phyloP scores from a whole-genome alignment of 2,888 invertebrate species.

The Andrena bicolor region DNA sequence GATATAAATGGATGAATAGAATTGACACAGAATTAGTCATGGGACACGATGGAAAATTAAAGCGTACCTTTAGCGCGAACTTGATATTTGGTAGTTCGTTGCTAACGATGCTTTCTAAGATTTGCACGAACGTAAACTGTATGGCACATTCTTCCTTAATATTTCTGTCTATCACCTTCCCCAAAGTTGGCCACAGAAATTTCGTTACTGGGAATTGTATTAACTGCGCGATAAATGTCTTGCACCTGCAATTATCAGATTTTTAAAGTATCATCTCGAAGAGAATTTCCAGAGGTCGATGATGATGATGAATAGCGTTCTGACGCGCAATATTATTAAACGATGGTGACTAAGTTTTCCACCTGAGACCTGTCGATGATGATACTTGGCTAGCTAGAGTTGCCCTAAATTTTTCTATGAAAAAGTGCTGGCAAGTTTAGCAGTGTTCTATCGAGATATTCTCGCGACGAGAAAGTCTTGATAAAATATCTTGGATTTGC shows the following conservation, averaged over 20 bases:
- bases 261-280: constrained; percentile 28
- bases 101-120: constrained; percentile 78
- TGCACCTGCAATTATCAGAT: constrained; percentile 75
- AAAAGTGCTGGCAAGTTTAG: constrained; percentile 13
- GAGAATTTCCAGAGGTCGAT: constrained; percentile 73
- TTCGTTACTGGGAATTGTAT: constrained; percentile 80
- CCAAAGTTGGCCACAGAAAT: constrained; percentile 80
- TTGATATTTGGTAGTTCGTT: constrained; percentile 79
- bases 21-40: background rate
- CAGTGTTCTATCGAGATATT: constrained; percentile 5
- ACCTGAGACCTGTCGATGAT: constrained; percentile 84
- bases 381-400: constrained; percentile 82
- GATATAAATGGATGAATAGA: constrained; percentile 21
- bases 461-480: constrained; percentile 6
- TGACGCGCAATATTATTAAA: constrained; percentile 67
- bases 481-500: constrained; percentile 14
- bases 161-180: constrained; percentile 75
- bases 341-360: constrained; percentile 83
- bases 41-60: background rate
- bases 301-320: constrained; percentile 77
- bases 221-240: constrained; percentile 78
- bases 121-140: constrained; percentile 79
- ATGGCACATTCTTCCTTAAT: constrained; percentile 75
- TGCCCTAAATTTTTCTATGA: constrained; percentile 47
- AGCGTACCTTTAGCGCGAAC: constrained; percentile 79